These are phyloP conservation scores for Odocoileus hemionus DNA, from an alignment of 2,113 vertebrate species.

Conservation along the genomic window DNA sequence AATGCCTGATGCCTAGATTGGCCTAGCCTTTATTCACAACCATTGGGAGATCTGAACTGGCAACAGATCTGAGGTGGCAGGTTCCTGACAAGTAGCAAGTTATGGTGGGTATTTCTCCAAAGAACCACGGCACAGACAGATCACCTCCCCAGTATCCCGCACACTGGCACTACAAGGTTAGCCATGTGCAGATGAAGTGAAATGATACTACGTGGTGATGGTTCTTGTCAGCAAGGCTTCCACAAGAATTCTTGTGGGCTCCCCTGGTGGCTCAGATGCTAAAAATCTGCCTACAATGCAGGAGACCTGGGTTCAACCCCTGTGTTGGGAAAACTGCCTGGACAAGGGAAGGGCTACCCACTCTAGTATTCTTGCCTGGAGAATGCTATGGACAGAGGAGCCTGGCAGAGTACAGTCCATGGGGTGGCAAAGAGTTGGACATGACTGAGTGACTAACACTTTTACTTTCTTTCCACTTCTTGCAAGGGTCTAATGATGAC, in stretches of 20 bases:
- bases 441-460: not conserved
- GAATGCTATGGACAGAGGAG: not conserved
- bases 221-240: not conserved
- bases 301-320: not conserved
- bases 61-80: not conserved
- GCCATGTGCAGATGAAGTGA: not conserved
- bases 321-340: not conserved
- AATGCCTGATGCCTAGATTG: not conserved
- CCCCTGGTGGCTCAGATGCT: not conserved
- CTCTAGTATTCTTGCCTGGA: not conserved
- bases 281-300: not conserved
- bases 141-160: not conserved
- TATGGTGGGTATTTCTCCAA: not conserved
- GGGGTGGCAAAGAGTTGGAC: not conserved
- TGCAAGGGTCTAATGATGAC: not conserved
- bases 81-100: not conserved
- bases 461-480: not conserved
- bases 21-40: not conserved
- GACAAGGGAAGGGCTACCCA: not conserved
- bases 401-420: not conserved
- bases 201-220: not conserved
- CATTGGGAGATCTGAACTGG: not conserved
- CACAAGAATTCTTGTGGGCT: not conserved
- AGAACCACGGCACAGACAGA: not conserved
- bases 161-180: not conserved